Evolutionary conservation across 2,113 vertebrate species (phyloP).

Genomic region (Campylomormyrus tamandua): DNA sequence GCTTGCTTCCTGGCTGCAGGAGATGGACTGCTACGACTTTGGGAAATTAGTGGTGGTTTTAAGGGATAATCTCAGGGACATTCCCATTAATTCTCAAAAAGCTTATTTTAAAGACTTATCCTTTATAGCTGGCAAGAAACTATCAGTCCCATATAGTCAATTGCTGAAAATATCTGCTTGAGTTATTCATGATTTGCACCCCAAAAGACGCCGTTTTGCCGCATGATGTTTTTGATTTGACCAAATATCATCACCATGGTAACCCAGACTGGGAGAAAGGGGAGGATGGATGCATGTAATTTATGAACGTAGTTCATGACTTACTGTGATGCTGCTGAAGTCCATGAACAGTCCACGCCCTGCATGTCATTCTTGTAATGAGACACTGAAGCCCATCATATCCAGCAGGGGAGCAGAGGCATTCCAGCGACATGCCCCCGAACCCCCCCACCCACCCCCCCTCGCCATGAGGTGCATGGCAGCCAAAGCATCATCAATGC

Average conservation of each 20-base stretch:
- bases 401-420: not conserved
- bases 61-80: not conserved
- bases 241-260: not conserved
- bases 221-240: not conserved
- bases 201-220: not conserved
- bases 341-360: not conserved
- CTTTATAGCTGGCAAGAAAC: not conserved
- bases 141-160: not conserved
- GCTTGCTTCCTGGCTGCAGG: not conserved
- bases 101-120: slow-evolving; percentile 1
- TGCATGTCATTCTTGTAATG: not conserved
- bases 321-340: not conserved
- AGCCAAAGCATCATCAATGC: not conserved
- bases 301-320: not conserved
- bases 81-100: not conserved
- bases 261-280: not conserved
- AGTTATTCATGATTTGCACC: not conserved
- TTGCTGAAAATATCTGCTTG: slow-evolving; percentile 24
- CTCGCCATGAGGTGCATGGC: not conserved
- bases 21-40: not conserved
- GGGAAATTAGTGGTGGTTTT: not conserved
- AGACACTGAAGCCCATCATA: not conserved
- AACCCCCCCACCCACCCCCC: too few species aligned
- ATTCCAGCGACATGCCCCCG: not conserved
- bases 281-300: not conserved